These are phyloP conservation scores for Lissonota sp. DNA, from an alignment of 2,888 invertebrate genomes.

Conservation along the genomic window DNA sequence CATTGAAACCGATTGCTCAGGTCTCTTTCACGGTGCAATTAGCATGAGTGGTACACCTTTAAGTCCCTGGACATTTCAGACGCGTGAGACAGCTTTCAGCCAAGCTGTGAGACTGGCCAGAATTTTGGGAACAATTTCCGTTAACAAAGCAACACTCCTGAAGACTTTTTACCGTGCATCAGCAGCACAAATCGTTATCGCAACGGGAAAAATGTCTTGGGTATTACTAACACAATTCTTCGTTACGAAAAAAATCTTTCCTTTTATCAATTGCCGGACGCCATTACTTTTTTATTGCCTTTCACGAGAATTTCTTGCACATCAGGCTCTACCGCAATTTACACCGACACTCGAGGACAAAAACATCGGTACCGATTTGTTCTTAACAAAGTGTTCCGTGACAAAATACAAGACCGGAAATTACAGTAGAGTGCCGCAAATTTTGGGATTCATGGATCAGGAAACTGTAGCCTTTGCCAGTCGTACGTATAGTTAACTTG, in stretches of 20 bases:
- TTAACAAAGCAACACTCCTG: conserved; percentile 79
- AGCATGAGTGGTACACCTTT: conserved; percentile 85
- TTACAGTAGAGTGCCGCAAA: conserved; percentile 85
- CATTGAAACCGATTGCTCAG: too few species aligned
- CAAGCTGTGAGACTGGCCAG: conserved; percentile 81
- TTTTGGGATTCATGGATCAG: conserved; percentile 84
- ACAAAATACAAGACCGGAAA: conserved; percentile 82
- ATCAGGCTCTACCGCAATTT: too few species aligned
- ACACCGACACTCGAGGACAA: conserved; percentile 85
- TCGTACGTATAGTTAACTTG: conserved; percentile 30
- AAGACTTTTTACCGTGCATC: conserved; percentile 81
- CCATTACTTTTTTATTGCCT: too few species aligned
- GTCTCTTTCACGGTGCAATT: conserved; percentile 85
- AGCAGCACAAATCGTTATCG: conserved; percentile 79
- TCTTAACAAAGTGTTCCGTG: conserved; percentile 83
- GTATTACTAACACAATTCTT: too few species aligned
- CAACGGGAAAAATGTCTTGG: background rate
- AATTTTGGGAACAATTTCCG: conserved; percentile 70
- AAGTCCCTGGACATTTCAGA: conserved; percentile 84
- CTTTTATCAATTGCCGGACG: too few species aligned
- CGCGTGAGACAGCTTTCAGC: conserved; percentile 54
- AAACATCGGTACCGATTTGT: conserved; percentile 83
- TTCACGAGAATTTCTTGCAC: too few species aligned
- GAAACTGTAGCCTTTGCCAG: conserved; percentile 74
- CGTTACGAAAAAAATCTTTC: too few species aligned